Base-by-base conservation (phyloP, 2,888 invertebrate genomes). In the Leucozona laternaria region DNA sequence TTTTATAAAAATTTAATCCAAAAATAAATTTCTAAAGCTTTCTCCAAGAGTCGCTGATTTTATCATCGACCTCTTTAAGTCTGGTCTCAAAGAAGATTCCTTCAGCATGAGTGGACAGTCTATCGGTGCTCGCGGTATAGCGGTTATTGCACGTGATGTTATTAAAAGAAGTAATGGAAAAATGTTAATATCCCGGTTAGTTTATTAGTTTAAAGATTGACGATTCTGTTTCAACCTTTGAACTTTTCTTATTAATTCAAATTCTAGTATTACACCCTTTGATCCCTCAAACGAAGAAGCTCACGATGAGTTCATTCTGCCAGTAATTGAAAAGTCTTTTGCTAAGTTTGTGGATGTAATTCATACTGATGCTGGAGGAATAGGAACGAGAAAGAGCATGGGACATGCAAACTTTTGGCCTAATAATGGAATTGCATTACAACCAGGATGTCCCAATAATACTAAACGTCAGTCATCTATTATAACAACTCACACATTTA, bases 301-400 rank as follows among this genome's bases (percentile, higher is more conserved):
- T 90, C 94, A 95, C 89, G 86, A 89, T 50, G 85, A 79, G 1
- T 89, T 89, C 50, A 81, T 89, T 11, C 40, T 83, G 4, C 94
- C 94, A 88, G 90, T 94, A 11, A 92, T 89, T 37, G 92, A 93
- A 1, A 91, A 91, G 2, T 28, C 40, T 1, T 94, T 95, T 89
- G 95, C 95, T 0, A 93, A 94, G 60, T 94, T 95, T 60, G 94
- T 95, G 1, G 95, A 96, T 90, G 93, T 96, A 4, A 95, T 96
- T 84, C 96, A 96, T 89, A 95, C 96, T 0, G 95, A 95, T 88
- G 94, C 94, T 0, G 95, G 0, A 0, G 34, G 17, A 1, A 22
- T 10, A 8, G 83, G 83, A n/a, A 94, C 0, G 0, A 94, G 94
- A 0, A 93, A 93, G 0, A 90, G 91, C 22, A 94, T 94, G 0